A percentile compares a stretch with the other conserved stretches of the same genome.
phyloP scores from a whole-genome alignment of 2,113 vertebrate species.

The Daphoenositta chrysoptera region DNA sequence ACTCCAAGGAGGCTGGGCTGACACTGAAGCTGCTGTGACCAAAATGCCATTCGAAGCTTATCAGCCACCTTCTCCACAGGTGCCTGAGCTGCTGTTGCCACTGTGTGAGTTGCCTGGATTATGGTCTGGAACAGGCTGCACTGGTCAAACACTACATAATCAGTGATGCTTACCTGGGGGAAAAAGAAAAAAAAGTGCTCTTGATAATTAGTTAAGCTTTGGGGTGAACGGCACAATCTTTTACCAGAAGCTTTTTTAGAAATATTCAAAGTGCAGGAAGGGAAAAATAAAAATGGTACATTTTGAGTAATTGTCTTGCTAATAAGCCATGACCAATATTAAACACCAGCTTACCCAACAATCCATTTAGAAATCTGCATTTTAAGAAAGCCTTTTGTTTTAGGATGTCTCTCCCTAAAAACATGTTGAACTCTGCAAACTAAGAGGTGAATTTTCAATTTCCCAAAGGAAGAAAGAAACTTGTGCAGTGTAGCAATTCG shows the following conservation, averaged over 20 bases:
- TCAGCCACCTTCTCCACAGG: slow-evolving; percentile 92
- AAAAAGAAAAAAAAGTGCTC: background rate
- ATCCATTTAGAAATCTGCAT: background rate
- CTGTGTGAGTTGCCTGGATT: slow-evolving; percentile 89
- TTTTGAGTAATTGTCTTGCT: background rate
- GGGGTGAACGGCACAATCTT: background rate
- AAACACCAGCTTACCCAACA: background rate
- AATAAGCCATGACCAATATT: background rate
- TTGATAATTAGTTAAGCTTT: background rate
- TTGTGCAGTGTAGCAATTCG: background rate
- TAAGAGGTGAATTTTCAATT: background rate
- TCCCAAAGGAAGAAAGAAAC: background rate
- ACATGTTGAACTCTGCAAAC: background rate
- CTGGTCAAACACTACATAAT: slow-evolving; percentile 97
- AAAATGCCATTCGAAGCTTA: slow-evolving; percentile 86
- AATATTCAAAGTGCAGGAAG: background rate
- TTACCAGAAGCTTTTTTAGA: background rate
- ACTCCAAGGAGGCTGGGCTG: slow-evolving; percentile 91
- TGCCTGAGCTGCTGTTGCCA: slow-evolving; percentile 86
- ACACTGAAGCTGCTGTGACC: slow-evolving; percentile 91
- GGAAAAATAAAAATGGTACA: background rate
- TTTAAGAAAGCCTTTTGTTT: background rate
- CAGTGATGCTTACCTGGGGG: slow-evolving; percentile 90
- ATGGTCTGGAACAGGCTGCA: slow-evolving; percentile 92
- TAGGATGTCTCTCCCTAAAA: background rate